Base-by-base conservation (phyloP, 2,113 vertebrate species). In the Archilochus colubris region DNA sequence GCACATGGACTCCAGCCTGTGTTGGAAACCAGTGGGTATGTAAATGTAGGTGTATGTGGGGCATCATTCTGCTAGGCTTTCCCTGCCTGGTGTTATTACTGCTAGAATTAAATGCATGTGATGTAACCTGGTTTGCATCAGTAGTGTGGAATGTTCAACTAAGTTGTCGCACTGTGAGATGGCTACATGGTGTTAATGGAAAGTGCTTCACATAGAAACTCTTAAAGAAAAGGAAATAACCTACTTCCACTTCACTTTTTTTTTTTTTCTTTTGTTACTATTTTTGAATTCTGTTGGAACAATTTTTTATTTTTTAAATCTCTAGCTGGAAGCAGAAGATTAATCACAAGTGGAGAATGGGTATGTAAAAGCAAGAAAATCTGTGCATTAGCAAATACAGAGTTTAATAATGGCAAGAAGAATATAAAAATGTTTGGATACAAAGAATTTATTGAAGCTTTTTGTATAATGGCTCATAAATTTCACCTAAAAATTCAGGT, bases 371-470 rank as follows among this genome's bases (percentile, higher is more conserved):
- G 2, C 3, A 38, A 63, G 48, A 43, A 93, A 83, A 57, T 9
- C 15, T 21, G 38, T 53, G 58, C 22, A n/a, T 76, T 68, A 69
- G 11, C 31, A 88, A 78, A 70, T 23, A 16, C 4, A 23, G 63
- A 77, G 30, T 67, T 51, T 51, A 67, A 8, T 80, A 94, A 62
- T 2, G 3, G 31, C 74, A 80, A 91, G 61, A 72, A 86, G 11
- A 67, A 17, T 44, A 19, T 76, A 48, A 69, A 19, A 74, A 43
- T 62, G 21, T 66, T 69, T 38, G 36, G 67, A 46, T 44, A 40
- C 69, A 80, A 92, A 91, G 72, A 50, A 53, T 93, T 83, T 81
- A 94, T 48, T 61, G 64, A 91, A 78, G 61, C 57, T 51, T 86
- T 88, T 95, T 16, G 3, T 67, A 27, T 22, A 94, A 88, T 40